Conservation (phyloP, 2,797 vertebrate species). For the Acridotheres tristis region DNA sequence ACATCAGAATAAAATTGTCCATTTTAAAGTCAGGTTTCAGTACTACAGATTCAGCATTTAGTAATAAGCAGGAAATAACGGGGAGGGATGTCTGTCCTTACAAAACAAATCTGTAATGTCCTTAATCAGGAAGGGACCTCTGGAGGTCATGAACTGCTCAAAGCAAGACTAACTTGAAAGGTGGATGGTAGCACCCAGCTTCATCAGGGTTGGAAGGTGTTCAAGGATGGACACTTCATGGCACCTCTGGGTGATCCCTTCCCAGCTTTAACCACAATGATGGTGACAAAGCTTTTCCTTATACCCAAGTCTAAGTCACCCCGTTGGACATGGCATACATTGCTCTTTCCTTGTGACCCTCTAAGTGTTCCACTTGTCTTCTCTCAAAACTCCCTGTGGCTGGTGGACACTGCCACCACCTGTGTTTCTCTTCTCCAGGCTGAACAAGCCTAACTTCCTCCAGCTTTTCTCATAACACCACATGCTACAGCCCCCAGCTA, state of each 20-base stretch:
- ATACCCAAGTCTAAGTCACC: background rate
- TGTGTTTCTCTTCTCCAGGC: background rate
- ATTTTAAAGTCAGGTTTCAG: background rate
- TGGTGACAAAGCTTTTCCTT: background rate
- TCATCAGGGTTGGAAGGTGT: background rate
- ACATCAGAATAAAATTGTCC: background rate
- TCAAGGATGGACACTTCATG: background rate
- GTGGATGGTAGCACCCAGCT: background rate
- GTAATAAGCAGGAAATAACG: background rate
- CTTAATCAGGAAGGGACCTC: background rate
- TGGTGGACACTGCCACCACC: background rate
- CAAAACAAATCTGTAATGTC: background rate
- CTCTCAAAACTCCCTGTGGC: background rate
- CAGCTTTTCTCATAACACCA: background rate
- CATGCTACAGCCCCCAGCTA: background rate
- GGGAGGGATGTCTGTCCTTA: background rate
- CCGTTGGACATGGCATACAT: rapidly evolving
- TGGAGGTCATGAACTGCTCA: background rate
- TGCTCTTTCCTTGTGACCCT: background rate
- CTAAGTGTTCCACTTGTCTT: background rate
- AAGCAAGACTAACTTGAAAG: background rate
- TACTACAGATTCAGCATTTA: background rate
- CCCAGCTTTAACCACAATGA: background rate
- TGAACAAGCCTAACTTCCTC: background rate
- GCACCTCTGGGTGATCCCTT: background rate